These are phyloP conservation scores for Nemopilema nomurai DNA, from an alignment of 30 jellyfish, hydroid and myxozoan species.

Conservation along the genomic window DNA sequence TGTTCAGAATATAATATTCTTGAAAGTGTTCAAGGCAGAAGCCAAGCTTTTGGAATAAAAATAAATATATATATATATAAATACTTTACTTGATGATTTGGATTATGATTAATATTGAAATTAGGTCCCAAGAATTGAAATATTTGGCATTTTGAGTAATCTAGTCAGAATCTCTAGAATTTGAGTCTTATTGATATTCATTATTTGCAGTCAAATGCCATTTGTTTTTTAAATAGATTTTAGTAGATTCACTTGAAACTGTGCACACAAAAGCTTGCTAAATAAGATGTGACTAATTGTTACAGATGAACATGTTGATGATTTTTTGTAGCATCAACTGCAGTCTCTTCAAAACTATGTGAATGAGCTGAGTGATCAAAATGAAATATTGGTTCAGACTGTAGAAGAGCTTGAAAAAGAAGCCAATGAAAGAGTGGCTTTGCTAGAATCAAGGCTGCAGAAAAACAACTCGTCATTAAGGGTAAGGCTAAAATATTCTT, in stretches of 20 bases:
- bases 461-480: constrained; percentile 39
- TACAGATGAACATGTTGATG: neutral
- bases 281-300: neutral
- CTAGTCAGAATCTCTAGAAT: too few relatives aligned
- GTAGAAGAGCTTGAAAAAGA: constrained; percentile 92
- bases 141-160: too few relatives aligned
- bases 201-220: neutral
- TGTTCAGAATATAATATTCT: too few relatives aligned
- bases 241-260: too few relatives aligned
- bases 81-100: too few relatives aligned
- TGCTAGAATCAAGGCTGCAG: constrained; percentile 67
- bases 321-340: constrained; percentile 77
- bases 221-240: neutral
- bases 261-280: too few relatives aligned
- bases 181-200: too few relatives aligned
- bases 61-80: too few relatives aligned
- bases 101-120: too few relatives aligned
- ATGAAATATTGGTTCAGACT: constrained; percentile 91
- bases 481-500: constrained; percentile 32
- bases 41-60: too few relatives aligned
- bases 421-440: constrained; percentile 76
- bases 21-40: too few relatives aligned
- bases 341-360: constrained; percentile 83
- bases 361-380: constrained; percentile 91
- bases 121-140: too few relatives aligned